Evolutionary conservation across 2,113 vertebrate genomes (phyloP).

Genomic region (Phalacrocorax pelagicus): DNA sequence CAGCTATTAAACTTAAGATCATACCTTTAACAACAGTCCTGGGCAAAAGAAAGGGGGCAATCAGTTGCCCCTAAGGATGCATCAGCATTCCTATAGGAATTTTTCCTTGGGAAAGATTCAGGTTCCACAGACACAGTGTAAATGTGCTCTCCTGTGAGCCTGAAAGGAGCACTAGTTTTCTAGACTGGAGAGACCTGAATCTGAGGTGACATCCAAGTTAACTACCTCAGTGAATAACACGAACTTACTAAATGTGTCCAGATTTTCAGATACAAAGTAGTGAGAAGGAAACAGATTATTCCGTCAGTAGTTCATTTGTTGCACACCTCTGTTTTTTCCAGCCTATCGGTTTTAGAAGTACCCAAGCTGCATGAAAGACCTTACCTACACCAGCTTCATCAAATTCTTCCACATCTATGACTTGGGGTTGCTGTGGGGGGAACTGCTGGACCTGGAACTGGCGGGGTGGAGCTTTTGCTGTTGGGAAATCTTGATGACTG

Average conservation of each 20-base stretch:
- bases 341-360: neutral
- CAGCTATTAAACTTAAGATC: neutral
- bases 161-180: neutral
- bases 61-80: neutral
- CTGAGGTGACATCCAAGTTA: neutral
- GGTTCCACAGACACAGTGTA: neutral
- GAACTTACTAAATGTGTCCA: neutral
- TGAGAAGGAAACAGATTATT: neutral
- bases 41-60: neutral
- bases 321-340: neutral
- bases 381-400: constrained; percentile 77
- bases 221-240: neutral
- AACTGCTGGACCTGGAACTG: constrained; percentile 70
- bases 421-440: constrained; percentile 76
- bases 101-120: neutral
- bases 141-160: neutral
- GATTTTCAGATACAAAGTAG: neutral
- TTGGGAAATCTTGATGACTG: neutral
- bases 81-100: neutral
- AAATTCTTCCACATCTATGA: constrained; percentile 87
- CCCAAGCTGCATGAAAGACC: neutral
- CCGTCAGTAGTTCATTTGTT: neutral
- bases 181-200: neutral
- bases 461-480: constrained; percentile 66
- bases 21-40: neutral